Evolutionary conservation across 2,888 invertebrate species (phyloP), one percentile per base, ranked within the genome.

Genomic region (Vesta saturnalis): DNA sequence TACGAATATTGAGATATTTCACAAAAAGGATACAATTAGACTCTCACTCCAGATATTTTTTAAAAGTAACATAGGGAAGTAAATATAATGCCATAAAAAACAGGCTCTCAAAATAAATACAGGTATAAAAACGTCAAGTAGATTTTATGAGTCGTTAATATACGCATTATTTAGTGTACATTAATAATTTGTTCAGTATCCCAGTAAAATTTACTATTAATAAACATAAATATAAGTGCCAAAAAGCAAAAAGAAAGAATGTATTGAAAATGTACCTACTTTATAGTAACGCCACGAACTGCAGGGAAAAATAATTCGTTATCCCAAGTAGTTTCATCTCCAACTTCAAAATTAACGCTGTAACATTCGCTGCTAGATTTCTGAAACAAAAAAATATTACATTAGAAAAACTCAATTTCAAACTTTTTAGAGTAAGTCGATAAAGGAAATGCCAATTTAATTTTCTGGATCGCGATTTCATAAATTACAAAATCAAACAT

Each of bases 341-440:
- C 83, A n/a, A 88, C 85, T 79, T 90, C 90, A 82, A 91, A 91
- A 80, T 88, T 89, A 70, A 92, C 90, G 76, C 90, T 90, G 83
- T 91, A 91, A 80, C 89, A 92, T 78, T 92, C 91, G 76, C 91
- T 90, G 82, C 91, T 91, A 61, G 91, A 89, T 79, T 90, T 89
- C 91, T 91, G 84, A 49, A 85, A 85, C 72, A 76, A 75, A 77
- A 70, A 67, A 16, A 54, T 22, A 35, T 21, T 46, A 21, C 71
- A 70, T 58, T n/a, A 39, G 39, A 39, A 39, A 39, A 39, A 39
- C 39, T 39, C 39, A 39, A 39, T n/a, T 16, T 47, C 39, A 2
- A n/a, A 57, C 52, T 64, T 58, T 64, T 57, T n/a, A 49, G 35
- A 22, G 49, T 35, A 60, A 6, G 52, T 19, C 49, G 16, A n/a